Evolutionary conservation across 2,888 invertebrate genomes (phyloP).

Genomic region (Siphlonurus alternatus): DNA sequence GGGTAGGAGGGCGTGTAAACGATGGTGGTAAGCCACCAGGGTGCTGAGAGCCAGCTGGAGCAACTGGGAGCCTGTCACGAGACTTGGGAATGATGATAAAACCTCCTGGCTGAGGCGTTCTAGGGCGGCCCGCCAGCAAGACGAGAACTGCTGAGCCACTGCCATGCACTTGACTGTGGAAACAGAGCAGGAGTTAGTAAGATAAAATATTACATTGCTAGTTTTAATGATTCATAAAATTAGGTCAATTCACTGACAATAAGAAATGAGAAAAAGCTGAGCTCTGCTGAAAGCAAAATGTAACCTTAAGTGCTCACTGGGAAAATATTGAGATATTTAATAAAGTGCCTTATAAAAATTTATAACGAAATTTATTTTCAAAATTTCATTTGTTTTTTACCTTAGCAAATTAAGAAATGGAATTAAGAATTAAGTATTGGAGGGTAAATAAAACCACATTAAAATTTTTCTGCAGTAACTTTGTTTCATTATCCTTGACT

Average conservation of each 20-base stretch:
- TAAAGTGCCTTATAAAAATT: too few relatives aligned
- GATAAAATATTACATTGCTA: neutral
- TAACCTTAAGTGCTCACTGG: too few relatives aligned
- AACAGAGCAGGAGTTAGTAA: constrained; percentile 10
- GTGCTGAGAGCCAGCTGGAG: constrained; percentile 89
- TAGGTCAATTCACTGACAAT: neutral
- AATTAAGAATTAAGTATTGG: too few relatives aligned
- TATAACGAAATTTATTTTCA: too few relatives aligned
- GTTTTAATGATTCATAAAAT: neutral
- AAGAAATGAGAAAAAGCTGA: too few relatives aligned
- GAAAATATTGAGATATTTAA: too few relatives aligned
- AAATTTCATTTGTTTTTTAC: too few relatives aligned
- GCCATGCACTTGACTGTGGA: constrained; percentile 57
- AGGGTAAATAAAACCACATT: too few relatives aligned
- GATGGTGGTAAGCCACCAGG: constrained; percentile 93
- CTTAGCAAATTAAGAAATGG: too few relatives aligned
- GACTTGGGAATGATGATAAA: constrained; percentile 85
- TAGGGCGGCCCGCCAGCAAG: constrained; percentile 88
- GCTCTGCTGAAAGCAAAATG: too few relatives aligned
- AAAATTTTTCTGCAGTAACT: too few relatives aligned
- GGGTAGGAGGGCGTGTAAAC: constrained; percentile 85
- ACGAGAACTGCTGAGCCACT: constrained; percentile 76
- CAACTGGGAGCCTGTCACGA: constrained; percentile 86
- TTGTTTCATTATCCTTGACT: too few relatives aligned
- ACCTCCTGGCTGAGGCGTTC: constrained; percentile 92